Evolutionary conservation across 2,113 vertebrate genomes (phyloP).

Genomic region (Calidris pugnax): DNA sequence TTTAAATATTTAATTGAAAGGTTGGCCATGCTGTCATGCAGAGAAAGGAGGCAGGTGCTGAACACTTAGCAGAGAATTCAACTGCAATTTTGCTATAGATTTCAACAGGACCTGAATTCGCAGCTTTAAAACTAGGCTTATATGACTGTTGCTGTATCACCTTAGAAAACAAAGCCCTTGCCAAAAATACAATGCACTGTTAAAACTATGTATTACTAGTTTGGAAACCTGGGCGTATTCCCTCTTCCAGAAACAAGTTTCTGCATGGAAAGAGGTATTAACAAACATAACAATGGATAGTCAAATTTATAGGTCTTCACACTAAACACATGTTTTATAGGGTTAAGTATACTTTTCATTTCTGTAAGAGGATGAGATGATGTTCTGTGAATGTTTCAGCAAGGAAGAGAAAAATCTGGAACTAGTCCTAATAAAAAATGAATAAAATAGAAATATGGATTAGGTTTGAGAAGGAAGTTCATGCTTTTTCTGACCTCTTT

Average conservation of each 20-base stretch:
- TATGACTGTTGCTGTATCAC: background rate
- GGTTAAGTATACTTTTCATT: background rate
- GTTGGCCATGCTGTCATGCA: background rate
- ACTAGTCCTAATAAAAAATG: background rate
- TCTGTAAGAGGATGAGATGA: background rate
- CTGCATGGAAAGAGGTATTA: background rate
- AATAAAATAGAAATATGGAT: background rate
- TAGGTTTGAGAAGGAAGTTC: background rate
- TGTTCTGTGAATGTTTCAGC: background rate
- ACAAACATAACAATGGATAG: background rate
- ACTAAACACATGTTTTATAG: background rate
- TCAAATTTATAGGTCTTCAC: background rate
- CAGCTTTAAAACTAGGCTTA: background rate
- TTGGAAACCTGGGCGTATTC: background rate
- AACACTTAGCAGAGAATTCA: background rate
- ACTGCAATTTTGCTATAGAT: background rate
- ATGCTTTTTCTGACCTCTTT: background rate
- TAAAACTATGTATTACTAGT: background rate
- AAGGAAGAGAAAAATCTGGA: background rate
- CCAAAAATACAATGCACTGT: background rate
- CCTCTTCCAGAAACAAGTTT: background rate
- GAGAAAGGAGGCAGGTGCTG: background rate
- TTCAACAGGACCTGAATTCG: background rate
- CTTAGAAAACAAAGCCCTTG: background rate
- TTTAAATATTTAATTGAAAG: background rate